Evolutionary conservation across 1,140 invertebrate species (phyloP).

Genomic region (Harlomillsia oculata): DNA sequence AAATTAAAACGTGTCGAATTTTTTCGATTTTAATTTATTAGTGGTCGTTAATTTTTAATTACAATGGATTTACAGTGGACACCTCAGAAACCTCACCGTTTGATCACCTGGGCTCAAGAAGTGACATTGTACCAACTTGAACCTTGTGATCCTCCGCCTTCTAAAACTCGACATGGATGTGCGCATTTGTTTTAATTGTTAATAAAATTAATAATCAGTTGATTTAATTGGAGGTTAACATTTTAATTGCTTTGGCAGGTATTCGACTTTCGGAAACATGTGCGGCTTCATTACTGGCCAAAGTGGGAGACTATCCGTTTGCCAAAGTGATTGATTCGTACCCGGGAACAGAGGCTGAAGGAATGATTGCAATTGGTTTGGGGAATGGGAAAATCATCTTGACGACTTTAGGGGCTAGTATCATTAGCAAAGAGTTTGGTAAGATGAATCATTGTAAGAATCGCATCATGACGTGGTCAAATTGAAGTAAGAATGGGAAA

Average conservation of each 20-base stretch:
- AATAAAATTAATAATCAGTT: constrained; percentile 9
- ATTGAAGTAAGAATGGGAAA: constrained; percentile 74
- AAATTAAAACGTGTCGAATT: no score
- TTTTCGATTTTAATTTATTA: no score
- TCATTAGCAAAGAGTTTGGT: constrained; percentile 69
- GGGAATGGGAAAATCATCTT: constrained; percentile 74
- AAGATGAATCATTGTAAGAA: constrained; percentile 37
- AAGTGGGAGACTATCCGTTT: constrained; percentile 55
- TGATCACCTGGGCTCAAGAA: constrained; percentile 76
- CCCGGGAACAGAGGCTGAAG: constrained; percentile 57
- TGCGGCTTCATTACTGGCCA: constrained; percentile 55
- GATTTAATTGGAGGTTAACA: constrained; percentile 8
- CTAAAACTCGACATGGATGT: constrained; percentile 12
- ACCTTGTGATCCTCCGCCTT: constrained; percentile 18
- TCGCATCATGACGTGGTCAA: constrained; percentile 72
- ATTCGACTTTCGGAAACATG: constrained; percentile 56
- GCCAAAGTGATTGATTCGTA: constrained; percentile 70
- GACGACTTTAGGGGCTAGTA: constrained; percentile 62
- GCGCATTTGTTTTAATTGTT: constrained; percentile 18
- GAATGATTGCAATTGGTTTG: constrained; percentile 71
- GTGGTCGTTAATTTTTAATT: no score
- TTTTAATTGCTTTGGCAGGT: constrained; percentile 44
- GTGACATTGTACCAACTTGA: constrained; percentile 69
- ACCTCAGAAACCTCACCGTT: constrained; percentile 62
- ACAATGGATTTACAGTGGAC: constrained; percentile 66